Evolutionary conservation across 2,113 vertebrate species (phyloP).

Genomic region (Callorhinus ursinus): DNA sequence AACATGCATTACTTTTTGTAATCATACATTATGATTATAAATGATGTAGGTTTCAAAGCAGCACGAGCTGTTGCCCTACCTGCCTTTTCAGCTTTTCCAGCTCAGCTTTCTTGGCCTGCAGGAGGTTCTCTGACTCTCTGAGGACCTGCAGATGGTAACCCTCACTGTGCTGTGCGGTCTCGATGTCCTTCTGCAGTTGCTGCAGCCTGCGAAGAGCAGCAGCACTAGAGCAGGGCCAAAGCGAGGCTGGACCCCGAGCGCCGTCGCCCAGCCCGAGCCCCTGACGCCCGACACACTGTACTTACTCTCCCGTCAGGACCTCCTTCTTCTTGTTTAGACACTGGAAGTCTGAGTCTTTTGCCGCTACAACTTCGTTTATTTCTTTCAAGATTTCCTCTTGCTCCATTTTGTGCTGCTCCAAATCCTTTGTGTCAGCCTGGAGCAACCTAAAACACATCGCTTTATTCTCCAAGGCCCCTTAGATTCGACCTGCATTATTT

Average conservation of each 20-base stretch:
- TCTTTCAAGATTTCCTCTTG: conserved; percentile 88
- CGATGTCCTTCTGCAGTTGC: conserved; percentile 85
- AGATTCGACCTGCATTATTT: background rate
- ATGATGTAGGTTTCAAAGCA: background rate
- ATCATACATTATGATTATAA: background rate
- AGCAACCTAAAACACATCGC: conserved; percentile 83
- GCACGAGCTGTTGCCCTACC: conserved; percentile 74
- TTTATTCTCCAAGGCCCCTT: background rate
- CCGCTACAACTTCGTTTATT: conserved; percentile 84
- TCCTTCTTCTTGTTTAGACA: conserved; percentile 86
- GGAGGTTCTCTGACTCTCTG: conserved; percentile 85
- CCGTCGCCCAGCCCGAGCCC: background rate
- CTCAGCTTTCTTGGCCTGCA: conserved; percentile 85
- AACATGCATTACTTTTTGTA: background rate
- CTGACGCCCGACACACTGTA: background rate
- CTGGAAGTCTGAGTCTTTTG: conserved; percentile 87
- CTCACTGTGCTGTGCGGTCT: conserved; percentile 82
- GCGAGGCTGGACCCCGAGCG: background rate
- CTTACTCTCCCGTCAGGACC: conserved; percentile 85
- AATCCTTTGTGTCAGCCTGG: conserved; percentile 82
- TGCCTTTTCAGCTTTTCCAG: conserved; percentile 85
- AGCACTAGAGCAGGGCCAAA: background rate
- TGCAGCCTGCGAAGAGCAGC: conserved; percentile 85
- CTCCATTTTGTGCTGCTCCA: conserved; percentile 85
- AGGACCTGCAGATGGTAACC: conserved; percentile 84